Conservation (phyloP, 2,113 vertebrate species). For the Mustela nigripes region DNA sequence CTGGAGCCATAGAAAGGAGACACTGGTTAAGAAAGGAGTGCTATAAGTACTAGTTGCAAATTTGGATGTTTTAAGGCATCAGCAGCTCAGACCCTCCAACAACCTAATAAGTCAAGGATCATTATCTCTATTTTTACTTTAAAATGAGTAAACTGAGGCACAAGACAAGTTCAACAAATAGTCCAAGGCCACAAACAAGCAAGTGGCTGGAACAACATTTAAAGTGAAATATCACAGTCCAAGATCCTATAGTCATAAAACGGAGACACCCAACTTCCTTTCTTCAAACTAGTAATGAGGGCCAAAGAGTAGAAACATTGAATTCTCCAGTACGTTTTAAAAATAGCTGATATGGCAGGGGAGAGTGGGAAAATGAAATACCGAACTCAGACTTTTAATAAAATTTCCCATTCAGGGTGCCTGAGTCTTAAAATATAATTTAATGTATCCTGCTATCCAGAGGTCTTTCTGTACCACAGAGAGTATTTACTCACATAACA, state of each 20-base stretch:
- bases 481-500: background rate
- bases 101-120: background rate
- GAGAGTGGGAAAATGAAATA: slow-evolving; percentile 5
- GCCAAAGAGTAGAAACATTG: background rate
- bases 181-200: background rate
- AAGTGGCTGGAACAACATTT: background rate
- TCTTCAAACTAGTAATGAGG: background rate
- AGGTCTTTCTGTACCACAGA: background rate
- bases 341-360: background rate
- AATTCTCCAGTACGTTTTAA: background rate
- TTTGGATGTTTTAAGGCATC: background rate
- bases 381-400: background rate
- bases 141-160: background rate
- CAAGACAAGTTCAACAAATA: slow-evolving; percentile 15
- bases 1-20: background rate
- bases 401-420: background rate
- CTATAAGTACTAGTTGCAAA: background rate
- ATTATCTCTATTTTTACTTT: background rate
- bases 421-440: background rate
- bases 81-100: background rate
- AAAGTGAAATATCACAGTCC: background rate
- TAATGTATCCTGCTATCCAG: background rate
- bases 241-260: background rate
- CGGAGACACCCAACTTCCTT: background rate
- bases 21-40: background rate